Evolutionary conservation across 2,888 invertebrate species (phyloP), one percentile per base, ranked within the genome.

Genomic region (Chaitophorus viminalis): DNA sequence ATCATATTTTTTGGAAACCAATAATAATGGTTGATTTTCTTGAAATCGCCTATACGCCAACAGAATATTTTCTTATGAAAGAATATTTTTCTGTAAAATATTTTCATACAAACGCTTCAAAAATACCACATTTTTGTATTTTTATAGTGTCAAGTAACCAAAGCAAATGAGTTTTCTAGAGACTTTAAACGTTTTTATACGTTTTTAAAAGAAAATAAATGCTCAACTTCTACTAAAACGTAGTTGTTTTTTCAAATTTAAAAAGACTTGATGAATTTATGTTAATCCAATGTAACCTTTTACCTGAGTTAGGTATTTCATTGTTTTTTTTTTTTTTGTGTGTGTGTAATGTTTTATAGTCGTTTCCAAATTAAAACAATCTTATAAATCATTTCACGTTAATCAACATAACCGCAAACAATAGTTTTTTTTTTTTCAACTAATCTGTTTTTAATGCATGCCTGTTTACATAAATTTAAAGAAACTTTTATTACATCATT

Each of bases 371-470:
- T 68, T 25, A 18, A 60, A 78, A 60, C 54, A 6, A 17, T 60
- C 33, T 78, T 25, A 21, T n/a, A 29, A 79, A 81, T 39, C 65
- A 81, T 81, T 81, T 39, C 29, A 39, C 11, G 11, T 68, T 29
- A 68, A n/a, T 21, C 29, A 68, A 81, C 65, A 81, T 39, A 21
- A 65, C 36, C 39, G 5, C 39, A 68, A 81, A 81, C 79, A 68
- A 81, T 81, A 81, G 79, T 68, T 68, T 78, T 65, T 29, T 68
- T 68, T 68, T 78, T 65, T 29, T 68, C 11, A 81, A 68, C 36
- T 81, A 81, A 81, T 78, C 33, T 33, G 54, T 60, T 54, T 78
- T 78, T 78, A 78, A 78, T 78, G 78, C n/a, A 60, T 33, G 54
- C 17, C 5, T 78, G 60, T 60, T 60, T 60, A 78, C 25, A 60